These are phyloP conservation scores for Platycheirus rosarum DNA, from an alignment of 2,888 invertebrate genomes.

Conservation along the genomic window DNA sequence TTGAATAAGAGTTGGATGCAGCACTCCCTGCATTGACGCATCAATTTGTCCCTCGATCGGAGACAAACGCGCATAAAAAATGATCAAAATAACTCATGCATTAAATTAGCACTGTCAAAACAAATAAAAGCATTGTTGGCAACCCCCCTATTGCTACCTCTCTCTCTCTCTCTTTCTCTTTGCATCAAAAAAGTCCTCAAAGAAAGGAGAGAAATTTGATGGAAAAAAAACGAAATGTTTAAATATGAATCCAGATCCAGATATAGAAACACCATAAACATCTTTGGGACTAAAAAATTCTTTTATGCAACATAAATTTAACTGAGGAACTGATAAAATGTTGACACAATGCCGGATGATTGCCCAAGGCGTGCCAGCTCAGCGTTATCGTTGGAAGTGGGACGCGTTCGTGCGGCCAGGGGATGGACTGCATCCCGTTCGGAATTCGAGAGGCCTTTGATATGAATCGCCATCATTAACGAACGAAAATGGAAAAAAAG, in stretches of 20 bases:
- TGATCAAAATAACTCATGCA: conserved; percentile 71
- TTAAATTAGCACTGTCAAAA: conserved; percentile 74
- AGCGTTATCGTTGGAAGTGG: conserved; percentile 33
- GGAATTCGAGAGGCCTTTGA: conserved; percentile 51
- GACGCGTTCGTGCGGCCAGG: conserved; percentile 27
- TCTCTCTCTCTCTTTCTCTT: conserved; percentile 2
- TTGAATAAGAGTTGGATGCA: conserved; percentile 5
- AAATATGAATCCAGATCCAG: conserved; percentile 13
- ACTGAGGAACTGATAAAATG: conserved; percentile 60
- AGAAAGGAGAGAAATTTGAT: not conserved
- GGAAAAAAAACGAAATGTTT: not conserved
- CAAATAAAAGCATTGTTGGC: conserved; percentile 68
- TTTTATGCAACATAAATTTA: conserved; percentile 20
- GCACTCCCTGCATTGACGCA: conserved; percentile 40
- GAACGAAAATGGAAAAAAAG: conserved; percentile 13
- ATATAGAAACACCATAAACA: conserved; percentile 11
- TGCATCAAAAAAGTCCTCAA: conserved; percentile 5
- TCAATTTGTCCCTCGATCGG: conserved; percentile 69
- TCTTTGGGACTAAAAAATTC: conserved; percentile 14
- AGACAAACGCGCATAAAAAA: conserved; percentile 47
- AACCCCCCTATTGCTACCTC: no score
- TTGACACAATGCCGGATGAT: conserved; percentile 64
- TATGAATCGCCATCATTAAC: conserved; percentile 48
- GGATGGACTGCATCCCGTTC: conserved; percentile 59
- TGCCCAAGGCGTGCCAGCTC: conserved; percentile 55